Evolutionary conservation across 1,140 invertebrate genomes (phyloP).

Genomic region (Thereuonema tuberculata): DNA sequence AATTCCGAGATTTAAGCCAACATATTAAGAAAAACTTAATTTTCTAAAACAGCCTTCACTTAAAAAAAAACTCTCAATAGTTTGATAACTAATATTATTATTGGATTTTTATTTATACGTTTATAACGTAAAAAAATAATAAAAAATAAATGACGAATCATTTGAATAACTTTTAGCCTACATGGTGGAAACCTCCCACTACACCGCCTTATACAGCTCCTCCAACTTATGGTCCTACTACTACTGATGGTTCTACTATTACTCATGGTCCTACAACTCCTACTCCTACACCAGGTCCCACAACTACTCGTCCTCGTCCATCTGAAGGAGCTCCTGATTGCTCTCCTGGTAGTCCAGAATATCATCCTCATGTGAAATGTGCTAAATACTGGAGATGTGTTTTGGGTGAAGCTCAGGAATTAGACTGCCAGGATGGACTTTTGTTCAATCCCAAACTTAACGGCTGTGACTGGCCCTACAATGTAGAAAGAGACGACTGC

Average conservation of each 20-base stretch:
- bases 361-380: slow-evolving; percentile 19
- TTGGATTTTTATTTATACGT: too few relatives aligned
- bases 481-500: slow-evolving; percentile 15
- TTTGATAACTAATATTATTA: too few relatives aligned
- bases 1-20: too few relatives aligned
- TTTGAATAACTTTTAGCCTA: background rate
- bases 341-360: slow-evolving; percentile 3
- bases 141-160: too few relatives aligned
- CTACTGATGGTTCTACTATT: too few relatives aligned
- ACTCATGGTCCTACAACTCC: slow-evolving; percentile 17
- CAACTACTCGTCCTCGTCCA: slow-evolving; percentile 3
- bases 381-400: slow-evolving; percentile 29
- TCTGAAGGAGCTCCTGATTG: slow-evolving; percentile 13
- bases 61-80: too few relatives aligned
- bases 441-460: slow-evolving; percentile 18
- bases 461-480: slow-evolving; percentile 19
- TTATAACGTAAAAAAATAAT: too few relatives aligned
- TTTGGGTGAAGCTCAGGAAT: slow-evolving; percentile 18
- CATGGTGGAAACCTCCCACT: slow-evolving; percentile 2
- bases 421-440: slow-evolving; percentile 23
- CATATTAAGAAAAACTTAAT: too few relatives aligned
- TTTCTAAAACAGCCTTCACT: too few relatives aligned
- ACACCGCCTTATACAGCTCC: too few relatives aligned
- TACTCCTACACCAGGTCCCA: background rate
- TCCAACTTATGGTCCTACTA: too few relatives aligned